Evolutionary conservation across 2,888 invertebrate species (phyloP).

Genomic region (Metellina segmentata): DNA sequence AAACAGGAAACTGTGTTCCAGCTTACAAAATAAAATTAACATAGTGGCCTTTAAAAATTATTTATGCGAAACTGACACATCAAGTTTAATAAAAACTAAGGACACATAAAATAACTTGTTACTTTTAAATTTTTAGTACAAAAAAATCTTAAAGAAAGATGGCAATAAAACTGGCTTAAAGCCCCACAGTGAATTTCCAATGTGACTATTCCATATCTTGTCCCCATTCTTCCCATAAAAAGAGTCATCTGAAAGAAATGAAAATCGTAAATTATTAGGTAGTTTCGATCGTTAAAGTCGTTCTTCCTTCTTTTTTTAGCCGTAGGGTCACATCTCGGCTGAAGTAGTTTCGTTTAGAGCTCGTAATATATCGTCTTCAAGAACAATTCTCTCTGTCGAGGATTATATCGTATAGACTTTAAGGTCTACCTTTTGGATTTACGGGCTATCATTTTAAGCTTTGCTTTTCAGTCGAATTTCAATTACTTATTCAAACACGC

Average conservation of each 20-base stretch:
- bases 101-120: no score
- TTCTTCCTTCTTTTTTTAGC: neutral
- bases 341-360: no score
- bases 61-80: no score
- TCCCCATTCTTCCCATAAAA: neutral
- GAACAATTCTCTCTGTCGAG: neutral
- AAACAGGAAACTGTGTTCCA: no score
- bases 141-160: no score
- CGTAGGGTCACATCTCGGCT: neutral
- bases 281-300: neutral
- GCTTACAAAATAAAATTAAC: no score
- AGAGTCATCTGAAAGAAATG: neutral
- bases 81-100: no score
- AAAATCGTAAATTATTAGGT: neutral
- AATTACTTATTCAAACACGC: neutral
- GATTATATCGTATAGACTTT: neutral
- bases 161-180: no score
- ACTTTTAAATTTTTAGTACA: no score
- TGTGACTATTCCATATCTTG: neutral
- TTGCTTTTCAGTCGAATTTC: neutral
- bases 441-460: neutral
- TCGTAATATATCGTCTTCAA: neutral
- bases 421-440: neutral
- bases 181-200: neutral
- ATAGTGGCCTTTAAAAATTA: no score